Percentiles rank a stretch among this genome's conserved stretches.
phyloP scores from a whole-genome alignment of 1,140 invertebrate genomes.

The Cydia splendana region DNA sequence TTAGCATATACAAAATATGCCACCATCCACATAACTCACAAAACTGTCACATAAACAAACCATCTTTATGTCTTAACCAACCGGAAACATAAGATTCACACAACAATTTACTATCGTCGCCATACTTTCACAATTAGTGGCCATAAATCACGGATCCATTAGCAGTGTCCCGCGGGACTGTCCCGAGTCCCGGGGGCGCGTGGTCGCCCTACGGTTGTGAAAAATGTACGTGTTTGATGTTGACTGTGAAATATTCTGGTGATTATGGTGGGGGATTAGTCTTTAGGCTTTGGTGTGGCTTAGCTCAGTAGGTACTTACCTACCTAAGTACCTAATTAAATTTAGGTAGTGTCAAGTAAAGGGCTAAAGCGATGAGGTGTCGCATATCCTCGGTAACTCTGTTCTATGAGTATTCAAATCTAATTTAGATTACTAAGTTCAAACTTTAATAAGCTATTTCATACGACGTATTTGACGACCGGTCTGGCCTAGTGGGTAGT shows the following conservation, averaged over 20 bases:
- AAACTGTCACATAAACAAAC: neutral
- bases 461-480: no score
- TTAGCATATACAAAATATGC: neutral
- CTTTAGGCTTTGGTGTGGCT: neutral
- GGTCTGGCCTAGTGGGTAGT: no score
- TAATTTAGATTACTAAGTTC: no score
- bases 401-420: no score
- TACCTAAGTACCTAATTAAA: neutral
- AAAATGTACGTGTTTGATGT: constrained; percentile 25
- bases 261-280: neutral
- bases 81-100: constrained; percentile 47
- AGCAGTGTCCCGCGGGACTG: constrained; percentile 6
- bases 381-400: no score
- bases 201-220: constrained; percentile 20
- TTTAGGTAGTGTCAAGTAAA: neutral
- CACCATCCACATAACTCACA: neutral
- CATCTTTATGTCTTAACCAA: neutral
- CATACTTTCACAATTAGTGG: constrained; percentile 27
- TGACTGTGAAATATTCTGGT: constrained; percentile 18
- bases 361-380: no score
- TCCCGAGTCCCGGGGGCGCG: constrained; percentile 15
- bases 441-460: no score
- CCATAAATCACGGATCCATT: constrained; percentile 22
- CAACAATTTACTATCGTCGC: constrained; percentile 7
- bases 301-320: neutral